phyloP scores from a whole-genome alignment of 37 sponge, comb jelly and placozoan genomes.

The Oopsacas minuta region DNA sequence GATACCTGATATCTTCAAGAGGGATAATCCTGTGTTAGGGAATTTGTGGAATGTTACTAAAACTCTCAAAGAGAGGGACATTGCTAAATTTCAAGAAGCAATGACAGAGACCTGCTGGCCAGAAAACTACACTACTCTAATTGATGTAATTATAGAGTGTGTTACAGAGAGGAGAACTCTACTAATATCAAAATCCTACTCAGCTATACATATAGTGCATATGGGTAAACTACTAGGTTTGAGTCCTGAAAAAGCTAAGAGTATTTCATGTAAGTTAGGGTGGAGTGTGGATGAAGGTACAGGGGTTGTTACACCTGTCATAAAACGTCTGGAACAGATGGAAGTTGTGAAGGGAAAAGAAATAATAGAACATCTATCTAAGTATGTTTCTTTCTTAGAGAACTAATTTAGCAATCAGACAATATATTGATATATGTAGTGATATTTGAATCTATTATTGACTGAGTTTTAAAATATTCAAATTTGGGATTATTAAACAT shows the following conservation, averaged over 20 bases:
- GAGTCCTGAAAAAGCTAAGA: neutral
- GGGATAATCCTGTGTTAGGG: neutral
- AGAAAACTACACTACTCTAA: neutral
- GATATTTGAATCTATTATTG: too few relatives aligned
- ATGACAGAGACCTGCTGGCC: neutral
- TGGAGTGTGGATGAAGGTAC: neutral
- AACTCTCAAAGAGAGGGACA: neutral
- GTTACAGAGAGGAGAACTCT: neutral
- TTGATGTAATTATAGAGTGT: neutral
- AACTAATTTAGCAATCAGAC: neutral
- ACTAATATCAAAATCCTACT: neutral
- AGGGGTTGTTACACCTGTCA: neutral
- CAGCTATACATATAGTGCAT: neutral
- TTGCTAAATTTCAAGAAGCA: neutral
- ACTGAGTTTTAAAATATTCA: too few relatives aligned
- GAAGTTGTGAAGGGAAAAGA: neutral
- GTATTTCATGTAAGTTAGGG: neutral
- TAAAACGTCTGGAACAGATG: neutral
- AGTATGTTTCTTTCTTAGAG: conserved; percentile 11
- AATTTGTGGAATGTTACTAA: neutral
- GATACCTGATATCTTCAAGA: neutral
- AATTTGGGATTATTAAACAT: too few relatives aligned
- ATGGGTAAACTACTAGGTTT: neutral
- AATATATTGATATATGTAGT: neutral
- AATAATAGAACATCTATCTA: neutral